phyloP scores from a whole-genome alignment of 2,888 invertebrate genomes.

The Melieria omissa region DNA sequence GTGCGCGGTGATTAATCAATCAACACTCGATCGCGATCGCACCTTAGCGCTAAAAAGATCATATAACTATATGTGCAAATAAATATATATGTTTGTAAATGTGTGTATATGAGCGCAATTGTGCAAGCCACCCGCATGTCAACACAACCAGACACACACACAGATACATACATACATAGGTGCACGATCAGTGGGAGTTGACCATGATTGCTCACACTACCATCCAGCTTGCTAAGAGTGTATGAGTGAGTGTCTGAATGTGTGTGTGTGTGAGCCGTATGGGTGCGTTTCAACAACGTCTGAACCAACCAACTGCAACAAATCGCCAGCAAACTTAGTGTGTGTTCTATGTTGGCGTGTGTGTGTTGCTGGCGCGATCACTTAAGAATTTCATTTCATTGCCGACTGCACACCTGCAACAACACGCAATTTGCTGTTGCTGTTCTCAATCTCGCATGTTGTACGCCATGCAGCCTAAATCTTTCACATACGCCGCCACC shows the following conservation, averaged over 20 bases:
- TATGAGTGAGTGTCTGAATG: background rate
- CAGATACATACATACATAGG: background rate
- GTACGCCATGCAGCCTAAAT: too few species aligned
- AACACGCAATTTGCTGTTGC: background rate
- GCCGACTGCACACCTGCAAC: constrained; percentile 22
- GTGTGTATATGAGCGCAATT: background rate
- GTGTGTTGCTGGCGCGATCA: constrained; percentile 24
- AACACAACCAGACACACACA: background rate
- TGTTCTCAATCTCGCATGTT: background rate
- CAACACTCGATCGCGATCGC: constrained; percentile 13
- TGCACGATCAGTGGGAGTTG: constrained; percentile 26
- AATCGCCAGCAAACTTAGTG: background rate
- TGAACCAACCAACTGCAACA: constrained; percentile 24
- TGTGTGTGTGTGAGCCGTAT: constrained; percentile 15
- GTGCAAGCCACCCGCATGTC: background rate
- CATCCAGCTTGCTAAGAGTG: too few species aligned
- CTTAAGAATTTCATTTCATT: constrained; percentile 23
- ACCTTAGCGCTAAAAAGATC: background rate
- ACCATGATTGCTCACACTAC: constrained; percentile 14
- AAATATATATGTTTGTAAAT: background rate
- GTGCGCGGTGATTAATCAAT: constrained; percentile 21
- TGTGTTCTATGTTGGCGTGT: background rate
- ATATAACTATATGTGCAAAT: background rate
- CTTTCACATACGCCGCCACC: too few species aligned
- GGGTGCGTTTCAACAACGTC: constrained; percentile 20